These are phyloP conservation scores for Rhopalosiphum maidis DNA, from an alignment of 1,140 invertebrate genomes.

Conservation along the genomic window DNA sequence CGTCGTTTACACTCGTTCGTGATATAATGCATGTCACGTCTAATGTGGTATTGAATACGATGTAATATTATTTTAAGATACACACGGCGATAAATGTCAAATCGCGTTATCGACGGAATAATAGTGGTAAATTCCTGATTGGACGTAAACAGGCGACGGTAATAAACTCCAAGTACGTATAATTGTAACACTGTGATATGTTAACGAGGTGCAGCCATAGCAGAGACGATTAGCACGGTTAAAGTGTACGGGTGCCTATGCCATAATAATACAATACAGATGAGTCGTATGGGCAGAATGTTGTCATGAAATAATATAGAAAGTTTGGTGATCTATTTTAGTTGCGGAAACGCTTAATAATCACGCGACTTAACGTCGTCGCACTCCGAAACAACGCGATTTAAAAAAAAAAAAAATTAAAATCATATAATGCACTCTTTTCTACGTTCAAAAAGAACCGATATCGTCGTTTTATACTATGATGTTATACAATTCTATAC, in stretches of 20 bases:
- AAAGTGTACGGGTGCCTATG: background rate
- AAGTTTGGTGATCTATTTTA: background rate
- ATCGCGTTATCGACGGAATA: background rate
- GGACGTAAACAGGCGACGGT: no score
- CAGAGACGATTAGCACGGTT: background rate
- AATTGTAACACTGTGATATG: background rate
- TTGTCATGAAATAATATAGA: background rate
- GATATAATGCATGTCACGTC: no score
- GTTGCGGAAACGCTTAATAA: background rate
- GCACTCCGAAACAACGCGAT: background rate
- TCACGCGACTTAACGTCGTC: background rate
- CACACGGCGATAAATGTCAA: no score
- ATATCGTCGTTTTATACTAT: background rate
- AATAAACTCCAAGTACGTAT: background rate
- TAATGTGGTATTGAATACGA: no score
- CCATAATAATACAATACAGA: no score
- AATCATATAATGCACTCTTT: background rate
- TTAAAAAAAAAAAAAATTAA: background rate
- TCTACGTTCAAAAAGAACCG: background rate
- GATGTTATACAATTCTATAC: background rate
- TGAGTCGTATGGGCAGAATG: no score
- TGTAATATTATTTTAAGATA: no score
- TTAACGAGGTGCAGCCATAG: no score
- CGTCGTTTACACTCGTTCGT: background rate
- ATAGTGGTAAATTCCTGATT: background rate